phyloP scores from a whole-genome alignment of 2,888 invertebrate species.

The Steinernema hermaphroditum region DNA sequence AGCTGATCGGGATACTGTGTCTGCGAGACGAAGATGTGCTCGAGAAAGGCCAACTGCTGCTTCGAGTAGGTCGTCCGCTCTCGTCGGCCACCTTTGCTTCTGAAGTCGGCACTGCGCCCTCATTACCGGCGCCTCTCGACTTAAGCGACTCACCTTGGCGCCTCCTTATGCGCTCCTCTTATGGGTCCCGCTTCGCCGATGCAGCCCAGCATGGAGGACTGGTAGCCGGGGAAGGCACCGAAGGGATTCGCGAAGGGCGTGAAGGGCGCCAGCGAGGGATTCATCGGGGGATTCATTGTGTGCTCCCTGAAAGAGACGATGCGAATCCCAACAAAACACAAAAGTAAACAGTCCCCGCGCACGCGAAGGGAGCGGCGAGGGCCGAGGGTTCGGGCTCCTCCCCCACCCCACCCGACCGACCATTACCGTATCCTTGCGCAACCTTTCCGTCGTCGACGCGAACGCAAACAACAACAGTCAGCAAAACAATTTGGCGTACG shows the following conservation, averaged over 20 bases:
- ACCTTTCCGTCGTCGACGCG: constrained; percentile 20
- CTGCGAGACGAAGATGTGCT: background rate
- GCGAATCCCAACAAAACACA: background rate
- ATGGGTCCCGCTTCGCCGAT: constrained; percentile 6
- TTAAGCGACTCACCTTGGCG: background rate
- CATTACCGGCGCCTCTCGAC: background rate
- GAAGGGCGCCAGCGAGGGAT: too few relatives aligned
- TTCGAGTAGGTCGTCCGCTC: constrained; percentile 24
- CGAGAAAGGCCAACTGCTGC: background rate
- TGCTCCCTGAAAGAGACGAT: background rate
- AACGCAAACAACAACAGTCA: background rate
- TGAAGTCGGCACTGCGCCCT: background rate
- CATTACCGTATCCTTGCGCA: constrained; percentile 21
- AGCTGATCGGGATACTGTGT: constrained; percentile 20
- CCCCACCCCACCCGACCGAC: constrained; percentile 11
- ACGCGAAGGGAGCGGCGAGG: background rate
- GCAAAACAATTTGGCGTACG: constrained; percentile 7
- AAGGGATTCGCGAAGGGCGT: background rate
- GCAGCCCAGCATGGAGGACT: background rate
- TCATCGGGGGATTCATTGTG: background rate
- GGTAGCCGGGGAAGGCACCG: background rate
- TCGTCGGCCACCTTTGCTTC: constrained; percentile 13
- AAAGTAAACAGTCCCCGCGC: background rate
- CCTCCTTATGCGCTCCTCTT: background rate
- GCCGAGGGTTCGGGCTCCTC: background rate